A percentile compares a stretch with the other conserved stretches of the same genome.
phyloP scores from a whole-genome alignment of 2,888 invertebrate genomes.

The Callinectes sapidus region DNA sequence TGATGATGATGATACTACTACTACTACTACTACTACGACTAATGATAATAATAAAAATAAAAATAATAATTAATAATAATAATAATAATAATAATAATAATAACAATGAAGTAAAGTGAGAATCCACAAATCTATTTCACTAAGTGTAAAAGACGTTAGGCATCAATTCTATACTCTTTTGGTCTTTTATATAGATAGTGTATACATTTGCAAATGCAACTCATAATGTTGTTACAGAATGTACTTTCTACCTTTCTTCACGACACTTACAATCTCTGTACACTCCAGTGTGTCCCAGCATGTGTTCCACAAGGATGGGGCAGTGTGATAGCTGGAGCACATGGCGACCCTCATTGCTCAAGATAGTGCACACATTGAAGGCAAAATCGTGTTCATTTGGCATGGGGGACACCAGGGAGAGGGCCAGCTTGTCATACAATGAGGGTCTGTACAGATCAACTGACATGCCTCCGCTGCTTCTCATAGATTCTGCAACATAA shows the following conservation, averaged over 20 bases:
- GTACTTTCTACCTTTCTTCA: neutral
- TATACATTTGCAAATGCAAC: too few relatives aligned
- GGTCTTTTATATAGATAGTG: too few relatives aligned
- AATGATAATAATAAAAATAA: too few relatives aligned
- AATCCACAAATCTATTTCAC: too few relatives aligned
- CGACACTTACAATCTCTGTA: slow-evolving; percentile 85
- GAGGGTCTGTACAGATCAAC: slow-evolving; percentile 70
- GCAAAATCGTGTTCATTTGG: slow-evolving; percentile 99
- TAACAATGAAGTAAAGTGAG: too few relatives aligned
- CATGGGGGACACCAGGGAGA: slow-evolving; percentile 94
- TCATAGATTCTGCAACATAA: slow-evolving; percentile 72
- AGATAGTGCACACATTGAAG: slow-evolving; percentile 95
- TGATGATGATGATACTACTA: too few relatives aligned
- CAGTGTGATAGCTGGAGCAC: slow-evolving; percentile 89
- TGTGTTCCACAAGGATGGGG: slow-evolving; percentile 89
- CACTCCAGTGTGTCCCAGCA: slow-evolving; percentile 95
- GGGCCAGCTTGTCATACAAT: slow-evolving; percentile 90
- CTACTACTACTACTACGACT: too few relatives aligned
- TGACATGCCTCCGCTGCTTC: slow-evolving; percentile 73
- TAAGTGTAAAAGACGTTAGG: too few relatives aligned
- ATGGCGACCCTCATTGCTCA: slow-evolving; percentile 95
- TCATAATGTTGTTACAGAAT: too few relatives aligned
- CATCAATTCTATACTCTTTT: too few relatives aligned
- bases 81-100: too few relatives aligned
- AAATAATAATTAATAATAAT: too few relatives aligned